Evolutionary conservation across 1,140 invertebrate species (phyloP).

Genomic region (Drosophila quadrilineata): DNA sequence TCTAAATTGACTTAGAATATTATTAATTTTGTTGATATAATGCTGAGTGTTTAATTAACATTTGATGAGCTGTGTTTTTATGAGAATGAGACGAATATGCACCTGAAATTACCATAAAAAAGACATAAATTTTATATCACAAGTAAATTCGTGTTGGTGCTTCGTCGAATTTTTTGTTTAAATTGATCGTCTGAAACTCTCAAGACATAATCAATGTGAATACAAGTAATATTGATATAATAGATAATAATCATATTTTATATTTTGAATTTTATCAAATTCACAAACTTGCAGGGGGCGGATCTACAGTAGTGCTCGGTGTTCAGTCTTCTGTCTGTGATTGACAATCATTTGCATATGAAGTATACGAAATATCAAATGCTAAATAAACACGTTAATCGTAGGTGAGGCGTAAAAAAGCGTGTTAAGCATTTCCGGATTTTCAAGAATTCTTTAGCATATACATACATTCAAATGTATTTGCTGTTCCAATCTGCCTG

Average conservation of each 20-base stretch:
- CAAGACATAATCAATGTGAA: background rate
- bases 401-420: conserved; percentile 9
- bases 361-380: conserved; percentile 19
- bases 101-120: conserved; percentile 48
- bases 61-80: conserved; percentile 44
- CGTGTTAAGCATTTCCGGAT: conserved; percentile 37
- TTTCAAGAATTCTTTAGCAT: conserved; percentile 30
- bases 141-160: background rate
- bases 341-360: conserved; percentile 19
- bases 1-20: background rate
- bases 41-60: conserved; percentile 33
- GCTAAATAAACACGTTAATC: conserved; percentile 33
- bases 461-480: conserved; percentile 15
- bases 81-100: conserved; percentile 50
- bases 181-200: background rate
- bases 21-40: conserved; percentile 25
- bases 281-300: background rate
- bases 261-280: too few species aligned
- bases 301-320: background rate
- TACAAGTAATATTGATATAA: background rate
- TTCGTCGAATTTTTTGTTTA: background rate
- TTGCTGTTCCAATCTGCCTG: background rate
- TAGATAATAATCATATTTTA: conserved; percentile 18
- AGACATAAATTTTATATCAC: conserved; percentile 11
- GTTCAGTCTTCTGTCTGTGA: background rate